Evolutionary conservation across 92 coral and sea anemone genomes (phyloP), one percentile per base, ranked within the genome.

Genomic region (Hydrozoanthus gracilis): DNA sequence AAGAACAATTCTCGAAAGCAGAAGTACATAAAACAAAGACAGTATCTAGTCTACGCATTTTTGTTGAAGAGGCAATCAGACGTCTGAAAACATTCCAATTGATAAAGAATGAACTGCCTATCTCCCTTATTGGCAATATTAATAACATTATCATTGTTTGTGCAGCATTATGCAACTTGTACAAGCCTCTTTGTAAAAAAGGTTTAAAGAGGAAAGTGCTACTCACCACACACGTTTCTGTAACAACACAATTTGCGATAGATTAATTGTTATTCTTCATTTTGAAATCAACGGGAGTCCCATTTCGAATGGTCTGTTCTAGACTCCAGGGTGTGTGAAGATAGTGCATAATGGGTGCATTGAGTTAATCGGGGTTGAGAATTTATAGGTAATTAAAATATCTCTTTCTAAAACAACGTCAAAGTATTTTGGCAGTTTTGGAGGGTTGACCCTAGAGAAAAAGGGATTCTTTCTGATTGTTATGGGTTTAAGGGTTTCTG

Each of bases 51-150:
- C 72, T 82, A 16, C 62, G 91, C 79, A 91, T 87, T 50, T 91
- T 88, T 91, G 92, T 92, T 68, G 92, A 92, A 67, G 88, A 92
- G 85, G 94, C 92, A 62, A 92, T 92, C 73, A 92, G 94, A 79
- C 82, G 89, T 52, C 71, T 92, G 88, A 92, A 91, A 82, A 88
- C 95, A 82, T 92, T 92, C 87, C 55, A 88, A 50, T 51, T 89
- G 73, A 89, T 92, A 55, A 89, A 87, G 87, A 82, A 92, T 61
- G 91, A 92, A 78, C 92, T 89, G 89, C 92, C 94, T 78, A 88
- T 91, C 74, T 78, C 90, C 67, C 83, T 88, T 39, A 79, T 87
- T 69, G 71, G 65, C 48, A 78, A 80, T 44, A 50, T 87, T n/a
- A 72, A 85, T 85, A 78, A 78, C 83, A 78, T 78, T 20, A 58